Conservation (phyloP, 2,797 vertebrate genomes). For the Neomorphus geoffroyi region DNA sequence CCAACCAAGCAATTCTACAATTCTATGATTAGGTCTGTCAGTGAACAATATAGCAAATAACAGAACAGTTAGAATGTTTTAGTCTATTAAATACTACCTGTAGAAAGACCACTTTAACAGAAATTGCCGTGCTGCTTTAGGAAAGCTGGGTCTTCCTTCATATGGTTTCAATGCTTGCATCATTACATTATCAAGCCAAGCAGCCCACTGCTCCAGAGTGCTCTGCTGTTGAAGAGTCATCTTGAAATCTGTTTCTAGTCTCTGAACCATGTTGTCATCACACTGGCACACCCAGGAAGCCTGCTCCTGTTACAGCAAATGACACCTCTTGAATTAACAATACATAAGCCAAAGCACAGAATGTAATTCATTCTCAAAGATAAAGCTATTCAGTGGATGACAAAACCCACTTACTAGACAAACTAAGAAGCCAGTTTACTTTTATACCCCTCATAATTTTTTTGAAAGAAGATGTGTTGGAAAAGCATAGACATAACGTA, state of each 20-base stretch:
- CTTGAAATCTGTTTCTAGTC: slow-evolving; percentile 85
- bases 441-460: neutral
- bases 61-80: neutral
- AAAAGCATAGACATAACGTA: neutral
- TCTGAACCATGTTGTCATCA: slow-evolving; percentile 86
- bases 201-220: slow-evolving; percentile 86
- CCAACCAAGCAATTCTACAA: too few relatives aligned
- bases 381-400: neutral
- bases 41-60: neutral
- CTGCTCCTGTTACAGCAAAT: slow-evolving; percentile 79
- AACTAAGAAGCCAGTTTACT: neutral
- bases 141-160: slow-evolving; percentile 84
- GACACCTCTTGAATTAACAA: neutral
- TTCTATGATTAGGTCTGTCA: neutral
- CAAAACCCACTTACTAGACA: neutral
- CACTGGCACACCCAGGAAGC: slow-evolving; percentile 88
- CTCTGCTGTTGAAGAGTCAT: slow-evolving; percentile 86
- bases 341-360: neutral
- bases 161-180: slow-evolving; percentile 83
- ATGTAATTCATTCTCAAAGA: neutral
- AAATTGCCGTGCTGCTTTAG: slow-evolving; percentile 84
- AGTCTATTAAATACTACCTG: slow-evolving; percentile 69
- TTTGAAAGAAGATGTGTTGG: neutral
- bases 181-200: slow-evolving; percentile 85
- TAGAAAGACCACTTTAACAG: slow-evolving; percentile 86